These are phyloP conservation scores for Drosophila sechellia DNA, from an alignment of 1,140 invertebrate species.

Conservation along the genomic window DNA sequence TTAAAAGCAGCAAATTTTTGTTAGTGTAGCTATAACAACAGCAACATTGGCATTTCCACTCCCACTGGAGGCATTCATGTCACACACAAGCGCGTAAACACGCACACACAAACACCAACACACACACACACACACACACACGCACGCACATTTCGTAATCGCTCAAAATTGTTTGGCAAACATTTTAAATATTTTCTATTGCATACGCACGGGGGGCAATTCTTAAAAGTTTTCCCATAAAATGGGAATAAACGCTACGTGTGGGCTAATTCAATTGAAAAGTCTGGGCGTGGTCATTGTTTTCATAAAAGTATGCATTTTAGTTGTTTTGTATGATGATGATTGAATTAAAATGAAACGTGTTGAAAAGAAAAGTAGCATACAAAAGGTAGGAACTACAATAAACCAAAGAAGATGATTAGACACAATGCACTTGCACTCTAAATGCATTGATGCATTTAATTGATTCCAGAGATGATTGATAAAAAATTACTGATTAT, in stretches of 20 bases:
- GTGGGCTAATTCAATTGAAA: constrained; percentile 5
- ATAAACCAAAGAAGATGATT: too few relatives aligned
- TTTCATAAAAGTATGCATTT: background rate
- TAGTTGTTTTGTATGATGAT: too few relatives aligned
- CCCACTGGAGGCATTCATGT: constrained; percentile 45
- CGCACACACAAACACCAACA: constrained; percentile 7
- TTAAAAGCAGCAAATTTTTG: background rate
- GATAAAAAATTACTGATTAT: too few relatives aligned
- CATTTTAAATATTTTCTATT: constrained; percentile 42
- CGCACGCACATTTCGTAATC: constrained; percentile 52
- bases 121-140: too few relatives aligned
- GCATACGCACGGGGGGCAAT: constrained; percentile 25
- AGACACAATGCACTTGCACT: too few relatives aligned
- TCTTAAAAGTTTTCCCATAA: constrained; percentile 8
- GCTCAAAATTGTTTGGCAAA: constrained; percentile 68
- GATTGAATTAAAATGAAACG: too few relatives aligned
- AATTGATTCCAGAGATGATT: too few relatives aligned
- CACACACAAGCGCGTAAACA: constrained; percentile 25
- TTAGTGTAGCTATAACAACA: constrained; percentile 24
- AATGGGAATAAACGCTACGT: background rate
- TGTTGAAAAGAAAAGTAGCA: too few relatives aligned
- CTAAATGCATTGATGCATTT: too few relatives aligned
- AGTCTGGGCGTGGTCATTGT: constrained; percentile 26
- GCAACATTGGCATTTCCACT: constrained; percentile 41
- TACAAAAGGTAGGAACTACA: too few relatives aligned